These are phyloP conservation scores for Dorcus hopei DNA, from an alignment of 2,888 invertebrate genomes.

Conservation along the genomic window DNA sequence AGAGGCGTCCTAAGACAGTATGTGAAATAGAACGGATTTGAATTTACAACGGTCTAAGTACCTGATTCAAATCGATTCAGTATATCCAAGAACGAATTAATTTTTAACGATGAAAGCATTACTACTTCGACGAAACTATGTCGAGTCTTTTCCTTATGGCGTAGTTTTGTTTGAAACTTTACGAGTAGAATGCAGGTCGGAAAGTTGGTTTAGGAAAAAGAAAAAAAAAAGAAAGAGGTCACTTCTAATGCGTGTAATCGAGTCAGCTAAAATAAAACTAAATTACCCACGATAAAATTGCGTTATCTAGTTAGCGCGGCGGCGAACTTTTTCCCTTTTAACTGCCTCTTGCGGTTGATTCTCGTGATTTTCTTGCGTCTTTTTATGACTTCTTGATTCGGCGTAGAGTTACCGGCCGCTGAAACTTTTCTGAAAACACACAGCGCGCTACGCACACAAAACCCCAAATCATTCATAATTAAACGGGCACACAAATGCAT, in stretches of 20 bases:
- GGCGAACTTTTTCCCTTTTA: background rate
- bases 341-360: conserved; percentile 9
- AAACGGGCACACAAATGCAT: background rate
- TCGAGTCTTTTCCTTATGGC: no score
- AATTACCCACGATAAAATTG: conserved; percentile 12
- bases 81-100: no score
- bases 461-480: background rate
- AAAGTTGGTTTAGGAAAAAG: no score
- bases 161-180: no score
- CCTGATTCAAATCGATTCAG: no score
- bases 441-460: background rate
- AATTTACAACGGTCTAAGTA: no score
- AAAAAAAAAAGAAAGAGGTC: background rate
- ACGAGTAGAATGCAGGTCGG: no score
- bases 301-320: conserved; percentile 7
- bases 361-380: conserved; percentile 9
- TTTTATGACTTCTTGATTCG: conserved; percentile 15
- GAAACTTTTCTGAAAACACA: conserved; percentile 4
- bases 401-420: conserved; percentile 7
- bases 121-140: no score
- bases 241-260: conserved; percentile 1
- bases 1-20: no score
- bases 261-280: conserved; percentile 8
- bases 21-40: no score
- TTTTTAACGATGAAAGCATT: no score